Base-by-base conservation (phyloP, 2,113 vertebrate genomes). In the Dunckerocampus dactyliophorus region DNA sequence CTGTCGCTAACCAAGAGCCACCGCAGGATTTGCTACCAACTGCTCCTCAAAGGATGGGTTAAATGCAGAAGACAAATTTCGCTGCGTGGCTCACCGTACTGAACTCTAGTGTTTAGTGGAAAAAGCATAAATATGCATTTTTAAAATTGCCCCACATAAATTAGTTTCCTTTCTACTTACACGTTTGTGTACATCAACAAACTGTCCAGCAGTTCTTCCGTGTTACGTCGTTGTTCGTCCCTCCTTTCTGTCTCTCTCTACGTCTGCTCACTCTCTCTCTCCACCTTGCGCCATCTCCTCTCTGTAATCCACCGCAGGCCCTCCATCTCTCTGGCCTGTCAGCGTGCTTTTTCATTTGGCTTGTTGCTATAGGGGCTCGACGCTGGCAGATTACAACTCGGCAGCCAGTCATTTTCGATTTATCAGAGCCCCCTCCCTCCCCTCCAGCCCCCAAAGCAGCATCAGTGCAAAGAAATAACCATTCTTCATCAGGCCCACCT, bases 391-490 rank as follows among this genome's bases (percentile, higher is more conserved):
- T 93, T 87, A 89, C 92, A 93, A 87, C 88, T 75, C 89, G 87
- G 89, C 91, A 93, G 89, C 91, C 87, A 88, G 87, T 93, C 86
- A 83, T 92, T 92, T 94, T 93, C 83, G 79, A 94, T 95, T 94
- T 94, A 92, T 94, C 90, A 89, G 89, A 89, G 79, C 69, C 62
- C 71, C 71, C 72, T 1, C 74, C 65, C 72, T 74, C 69, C 55
- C 69, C 67, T 62, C 69, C 69, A 1, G 74, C 62, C 75, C 76
- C 69, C 64, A 78, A 31, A 79, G 89, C 75, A 65, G 80, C 89
- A 90, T 92, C 91, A 87, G 89, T 93, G 85, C 89, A 87, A 88
- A 88, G 87, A 85, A 85, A 58, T 12, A 65, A 89, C 89, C 88
- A 86, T 93, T 88, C 88, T 88, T 93, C 87, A 86, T 90, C 86